Conservation (phyloP, 2,888 invertebrate genomes). For the Macaria notata region DNA sequence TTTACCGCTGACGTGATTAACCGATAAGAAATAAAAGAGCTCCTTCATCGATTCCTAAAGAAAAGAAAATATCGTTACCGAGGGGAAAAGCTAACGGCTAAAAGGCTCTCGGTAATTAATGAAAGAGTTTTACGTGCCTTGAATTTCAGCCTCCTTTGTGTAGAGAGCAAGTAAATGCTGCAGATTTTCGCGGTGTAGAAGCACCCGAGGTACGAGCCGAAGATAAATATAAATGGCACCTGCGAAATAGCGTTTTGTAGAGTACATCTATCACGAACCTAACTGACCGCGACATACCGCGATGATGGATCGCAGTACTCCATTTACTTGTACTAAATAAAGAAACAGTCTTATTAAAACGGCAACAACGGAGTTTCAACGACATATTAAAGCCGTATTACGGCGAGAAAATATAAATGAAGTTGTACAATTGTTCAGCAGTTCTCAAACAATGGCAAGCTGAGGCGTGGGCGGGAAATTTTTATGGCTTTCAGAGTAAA, state of each 20-base stretch:
- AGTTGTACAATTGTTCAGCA: conserved; percentile 25
- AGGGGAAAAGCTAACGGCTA: conserved; percentile 9
- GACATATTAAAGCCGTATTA: conserved; percentile 21
- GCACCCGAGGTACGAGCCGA: conserved; percentile 59
- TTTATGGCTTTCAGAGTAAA: conserved; percentile 25
- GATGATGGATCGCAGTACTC: conserved; percentile 20
- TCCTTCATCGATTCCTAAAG: conserved; percentile 72
- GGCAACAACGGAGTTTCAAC: conserved; percentile 5
- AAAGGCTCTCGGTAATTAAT: conserved; percentile 14
- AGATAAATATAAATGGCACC: conserved; percentile 54
- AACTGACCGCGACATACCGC: conserved; percentile 6
- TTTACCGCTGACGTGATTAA: conserved; percentile 69
- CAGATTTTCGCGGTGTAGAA: conserved; percentile 66
- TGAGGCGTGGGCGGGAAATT: conserved; percentile 9
- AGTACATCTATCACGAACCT: conserved; percentile 25
- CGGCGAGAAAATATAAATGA: conserved; percentile 17
- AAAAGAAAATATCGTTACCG: conserved; percentile 17
- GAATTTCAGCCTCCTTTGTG: conserved; percentile 63
- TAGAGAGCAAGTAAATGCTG: conserved; percentile 59
- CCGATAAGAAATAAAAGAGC: conserved; percentile 71
- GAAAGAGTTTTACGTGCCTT: conserved; percentile 50
- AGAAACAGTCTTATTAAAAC: not conserved
- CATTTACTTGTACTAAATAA: conserved; percentile 13
- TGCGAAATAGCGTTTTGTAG: conserved; percentile 37
- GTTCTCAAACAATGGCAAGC: conserved; percentile 26